A percentile compares a stretch with the other conserved stretches of the same genome.
These are phyloP conservation scores for Amblyteles armatorius DNA, from an alignment of 2,888 invertebrate genomes.

Conservation along the genomic window DNA sequence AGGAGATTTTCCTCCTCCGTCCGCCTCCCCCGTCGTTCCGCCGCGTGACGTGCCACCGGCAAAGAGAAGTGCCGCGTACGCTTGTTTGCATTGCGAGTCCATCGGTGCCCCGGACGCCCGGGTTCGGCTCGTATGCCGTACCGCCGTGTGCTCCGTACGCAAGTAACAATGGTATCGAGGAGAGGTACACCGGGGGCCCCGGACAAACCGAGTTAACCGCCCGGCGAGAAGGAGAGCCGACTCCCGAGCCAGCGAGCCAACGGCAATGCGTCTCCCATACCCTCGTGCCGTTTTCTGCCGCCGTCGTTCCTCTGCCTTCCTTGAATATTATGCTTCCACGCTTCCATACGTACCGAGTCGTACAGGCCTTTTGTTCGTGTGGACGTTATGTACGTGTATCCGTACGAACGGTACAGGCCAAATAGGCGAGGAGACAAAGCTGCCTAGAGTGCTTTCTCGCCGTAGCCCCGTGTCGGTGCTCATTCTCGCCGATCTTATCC, in stretches of 20 bases:
- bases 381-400: neutral
- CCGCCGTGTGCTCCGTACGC: constrained; percentile 11
- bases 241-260: constrained; percentile 4
- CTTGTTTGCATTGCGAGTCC: constrained; percentile 42
- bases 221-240: constrained; percentile 11
- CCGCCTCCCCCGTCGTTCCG: constrained; percentile 6
- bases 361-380: constrained; percentile 42
- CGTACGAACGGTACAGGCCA: constrained; percentile 13
- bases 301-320: constrained; percentile 35
- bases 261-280: constrained; percentile 56
- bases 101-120: constrained; percentile 26
- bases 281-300: constrained; percentile 46
- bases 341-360: constrained; percentile 44
- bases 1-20: constrained; percentile 9
- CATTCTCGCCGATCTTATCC: constrained; percentile 69
- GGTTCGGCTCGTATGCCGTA: constrained; percentile 26
- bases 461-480: constrained; percentile 49
- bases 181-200: constrained; percentile 18
- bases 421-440: constrained; percentile 59
- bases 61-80: constrained; percentile 28
- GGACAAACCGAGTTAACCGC: constrained; percentile 62
- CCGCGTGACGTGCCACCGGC: constrained; percentile 24
- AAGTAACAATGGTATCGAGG: constrained; percentile 60
- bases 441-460: constrained; percentile 60
- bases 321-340: constrained; percentile 52